Conservation (phyloP, 2,888 invertebrate genomes). For the Diloba caeruleocephala region DNA sequence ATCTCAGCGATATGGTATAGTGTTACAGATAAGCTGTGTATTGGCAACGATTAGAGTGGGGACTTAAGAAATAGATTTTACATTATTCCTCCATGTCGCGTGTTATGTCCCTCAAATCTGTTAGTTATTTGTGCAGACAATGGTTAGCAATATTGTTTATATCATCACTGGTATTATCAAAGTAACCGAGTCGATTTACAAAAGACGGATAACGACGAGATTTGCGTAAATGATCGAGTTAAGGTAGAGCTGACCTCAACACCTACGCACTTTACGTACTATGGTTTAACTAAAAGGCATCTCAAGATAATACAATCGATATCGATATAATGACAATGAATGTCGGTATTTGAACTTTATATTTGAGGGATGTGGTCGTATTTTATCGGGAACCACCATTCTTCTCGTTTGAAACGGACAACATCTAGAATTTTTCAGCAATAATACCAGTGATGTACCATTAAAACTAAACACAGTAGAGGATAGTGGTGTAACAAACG, state of each 20-base stretch:
- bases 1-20: too few relatives aligned
- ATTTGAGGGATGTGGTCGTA: too few relatives aligned
- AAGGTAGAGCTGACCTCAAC: constrained; percentile 8
- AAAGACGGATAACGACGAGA: not conserved
- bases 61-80: not conserved
- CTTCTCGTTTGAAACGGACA: not conserved
- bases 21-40: not conserved
- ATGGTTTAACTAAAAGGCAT: too few relatives aligned
- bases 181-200: not conserved
- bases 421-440: not conserved
- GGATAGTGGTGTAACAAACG: constrained; percentile 35
- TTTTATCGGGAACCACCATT: too few relatives aligned
- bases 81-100: not conserved
- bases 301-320: too few relatives aligned
- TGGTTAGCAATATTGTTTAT: constrained; percentile 21
- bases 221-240: constrained; percentile 7
- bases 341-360: too few relatives aligned
- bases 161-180: constrained; percentile 61
- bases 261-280: too few relatives aligned
- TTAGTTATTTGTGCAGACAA: constrained; percentile 47
- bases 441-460: constrained; percentile 58
- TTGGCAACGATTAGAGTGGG: not conserved
- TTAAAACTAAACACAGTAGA: constrained; percentile 33
- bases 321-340: too few relatives aligned
- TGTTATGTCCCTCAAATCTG: not conserved